phyloP scores from a whole-genome alignment of 2,113 vertebrate genomes.

The Gymnorhina tibicen region DNA sequence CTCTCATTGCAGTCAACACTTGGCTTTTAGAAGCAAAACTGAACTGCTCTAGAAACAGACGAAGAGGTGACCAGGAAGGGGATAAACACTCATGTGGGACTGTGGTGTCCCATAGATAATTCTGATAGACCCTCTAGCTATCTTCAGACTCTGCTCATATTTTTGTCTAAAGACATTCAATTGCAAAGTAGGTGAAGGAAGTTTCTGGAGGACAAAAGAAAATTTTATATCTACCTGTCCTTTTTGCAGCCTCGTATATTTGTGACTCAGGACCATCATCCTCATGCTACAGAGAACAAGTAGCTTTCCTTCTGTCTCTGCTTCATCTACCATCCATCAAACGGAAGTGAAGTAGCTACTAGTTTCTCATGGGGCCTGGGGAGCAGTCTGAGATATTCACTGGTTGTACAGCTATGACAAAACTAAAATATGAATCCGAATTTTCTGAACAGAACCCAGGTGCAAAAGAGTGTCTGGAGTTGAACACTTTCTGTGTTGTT shows the following conservation, averaged over 20 bases:
- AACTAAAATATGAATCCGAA: background rate
- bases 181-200: background rate
- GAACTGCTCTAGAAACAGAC: background rate
- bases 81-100: background rate
- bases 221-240: background rate
- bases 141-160: background rate
- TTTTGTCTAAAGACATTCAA: background rate
- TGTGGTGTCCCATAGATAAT: background rate
- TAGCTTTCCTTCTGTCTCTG: background rate
- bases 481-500: background rate
- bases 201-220: background rate
- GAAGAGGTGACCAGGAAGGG: background rate
- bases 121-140: background rate
- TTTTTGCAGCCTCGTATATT: background rate
- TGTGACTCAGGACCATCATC: background rate
- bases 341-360: background rate
- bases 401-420: background rate
- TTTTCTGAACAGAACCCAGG: background rate
- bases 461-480: background rate
- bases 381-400: background rate
- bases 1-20: background rate
- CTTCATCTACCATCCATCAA: background rate
- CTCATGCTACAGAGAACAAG: background rate
- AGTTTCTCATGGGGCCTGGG: background rate
- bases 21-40: background rate